phyloP scores from a whole-genome alignment of 2,888 invertebrate genomes.

The Drosophila sordidula region DNA sequence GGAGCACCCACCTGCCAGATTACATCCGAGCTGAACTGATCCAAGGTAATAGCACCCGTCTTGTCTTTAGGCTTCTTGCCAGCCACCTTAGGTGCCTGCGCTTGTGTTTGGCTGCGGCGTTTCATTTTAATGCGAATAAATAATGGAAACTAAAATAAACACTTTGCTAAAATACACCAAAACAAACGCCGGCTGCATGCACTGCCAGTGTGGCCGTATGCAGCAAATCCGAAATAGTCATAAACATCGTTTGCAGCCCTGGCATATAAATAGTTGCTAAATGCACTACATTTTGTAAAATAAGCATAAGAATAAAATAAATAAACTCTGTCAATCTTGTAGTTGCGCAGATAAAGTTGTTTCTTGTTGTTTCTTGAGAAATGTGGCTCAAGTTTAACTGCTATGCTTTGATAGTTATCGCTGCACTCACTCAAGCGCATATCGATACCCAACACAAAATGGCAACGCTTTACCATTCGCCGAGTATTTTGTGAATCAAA shows the following conservation, averaged over 20 bases:
- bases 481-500: not conserved
- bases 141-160: slow-evolving; percentile 7
- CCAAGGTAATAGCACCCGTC: slow-evolving; percentile 87
- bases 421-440: not conserved
- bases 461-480: slow-evolving; percentile 18
- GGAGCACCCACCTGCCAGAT: slow-evolving; percentile 91
- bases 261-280: not conserved
- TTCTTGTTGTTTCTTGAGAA: not conserved
- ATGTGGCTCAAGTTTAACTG: not conserved
- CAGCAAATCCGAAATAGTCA: not conserved
- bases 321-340: too few relatives aligned
- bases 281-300: too few relatives aligned
- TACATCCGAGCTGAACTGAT: slow-evolving; percentile 95
- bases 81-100: slow-evolving; percentile 14
- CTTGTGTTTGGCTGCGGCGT: slow-evolving; percentile 58
- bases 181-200: slow-evolving; percentile 59
- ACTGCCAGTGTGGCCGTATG: slow-evolving; percentile 32
- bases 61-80: slow-evolving; percentile 58
- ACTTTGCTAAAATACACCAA: slow-evolving; percentile 27
- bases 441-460: slow-evolving; percentile 11
- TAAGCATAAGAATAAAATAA: too few relatives aligned
- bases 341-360: too few relatives aligned
- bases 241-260: not conserved
- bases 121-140: slow-evolving; percentile 51
- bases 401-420: not conserved